Conservation (phyloP, 2,113 vertebrate genomes). For the Jacana jacana region DNA sequence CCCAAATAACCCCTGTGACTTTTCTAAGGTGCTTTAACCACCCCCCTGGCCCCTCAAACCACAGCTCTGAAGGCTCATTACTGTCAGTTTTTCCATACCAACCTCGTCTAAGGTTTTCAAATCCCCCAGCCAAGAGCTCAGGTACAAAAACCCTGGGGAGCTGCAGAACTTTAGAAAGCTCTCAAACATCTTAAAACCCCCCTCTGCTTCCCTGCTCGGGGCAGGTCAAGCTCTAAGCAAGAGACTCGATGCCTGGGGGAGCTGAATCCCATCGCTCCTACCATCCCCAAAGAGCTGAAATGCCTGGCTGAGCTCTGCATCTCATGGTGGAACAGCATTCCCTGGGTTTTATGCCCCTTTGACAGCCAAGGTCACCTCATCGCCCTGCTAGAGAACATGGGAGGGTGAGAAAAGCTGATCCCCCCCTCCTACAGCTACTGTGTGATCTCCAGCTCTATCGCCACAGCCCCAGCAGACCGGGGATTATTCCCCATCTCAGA, state of each 20-base stretch:
- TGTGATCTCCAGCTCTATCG: background rate
- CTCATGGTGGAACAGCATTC: accelerated
- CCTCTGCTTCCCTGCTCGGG: background rate
- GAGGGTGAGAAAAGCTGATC: background rate
- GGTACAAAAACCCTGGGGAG: background rate
- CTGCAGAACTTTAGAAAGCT: background rate
- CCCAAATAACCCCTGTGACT: background rate
- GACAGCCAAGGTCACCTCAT: background rate
- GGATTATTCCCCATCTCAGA: background rate
- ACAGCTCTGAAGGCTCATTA: background rate
- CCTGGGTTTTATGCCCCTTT: background rate
- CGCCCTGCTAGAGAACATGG: background rate
- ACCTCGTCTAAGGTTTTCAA: background rate
- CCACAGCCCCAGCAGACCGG: background rate
- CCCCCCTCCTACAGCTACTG: background rate
- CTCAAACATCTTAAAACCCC: accelerated
- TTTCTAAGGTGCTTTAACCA: background rate
- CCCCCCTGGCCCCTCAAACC: background rate
- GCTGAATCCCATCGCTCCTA: background rate
- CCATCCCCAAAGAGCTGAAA: too few species aligned
- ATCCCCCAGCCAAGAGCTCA: background rate
- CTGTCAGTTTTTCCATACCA: background rate
- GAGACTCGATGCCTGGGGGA: background rate
- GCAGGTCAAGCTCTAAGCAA: background rate
- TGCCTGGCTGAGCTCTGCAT: background rate